Conservation (phyloP, 2,113 vertebrate species). For the Bostrychus sinensis region DNA sequence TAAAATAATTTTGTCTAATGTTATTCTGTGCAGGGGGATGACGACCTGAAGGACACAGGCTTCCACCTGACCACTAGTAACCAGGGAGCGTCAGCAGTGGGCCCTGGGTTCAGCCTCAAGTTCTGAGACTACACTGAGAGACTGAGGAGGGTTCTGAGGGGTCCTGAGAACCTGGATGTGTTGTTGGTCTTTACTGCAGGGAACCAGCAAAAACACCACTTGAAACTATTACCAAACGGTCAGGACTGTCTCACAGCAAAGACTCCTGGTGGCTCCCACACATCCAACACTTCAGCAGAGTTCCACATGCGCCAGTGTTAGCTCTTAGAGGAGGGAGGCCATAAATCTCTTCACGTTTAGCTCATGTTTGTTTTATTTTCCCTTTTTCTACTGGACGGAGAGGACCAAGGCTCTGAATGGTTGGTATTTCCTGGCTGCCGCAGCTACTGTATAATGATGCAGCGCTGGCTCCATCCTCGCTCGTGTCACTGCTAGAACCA, state of each 20-base stretch:
- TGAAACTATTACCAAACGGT: conserved; percentile 43
- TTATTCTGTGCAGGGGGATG: conserved; percentile 84
- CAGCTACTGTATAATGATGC: conserved; percentile 70
- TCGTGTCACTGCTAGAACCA: conserved; percentile 42
- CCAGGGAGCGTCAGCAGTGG: conserved; percentile 93
- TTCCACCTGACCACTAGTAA: conserved; percentile 96
- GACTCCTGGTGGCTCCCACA: conserved; percentile 41
- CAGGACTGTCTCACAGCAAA: conserved; percentile 64
- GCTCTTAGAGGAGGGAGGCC: conserved; percentile 21
- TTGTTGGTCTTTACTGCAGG: conserved; percentile 25
- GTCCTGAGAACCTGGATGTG: conserved; percentile 19
- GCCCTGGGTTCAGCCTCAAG: conserved; percentile 97
- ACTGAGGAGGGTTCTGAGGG: not conserved
- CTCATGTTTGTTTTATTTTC: conserved; percentile 52
- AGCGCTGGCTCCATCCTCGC: conserved; percentile 42
- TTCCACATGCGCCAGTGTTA: conserved; percentile 22
- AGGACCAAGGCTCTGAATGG: conserved; percentile 59
- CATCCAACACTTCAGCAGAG: conserved; percentile 15
- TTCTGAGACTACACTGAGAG: conserved; percentile 77
- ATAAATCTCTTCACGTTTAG: conserved; percentile 41
- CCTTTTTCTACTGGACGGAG: conserved; percentile 43
- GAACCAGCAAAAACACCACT: conserved; percentile 30
- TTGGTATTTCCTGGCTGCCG: conserved; percentile 62
- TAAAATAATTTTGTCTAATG: not conserved
- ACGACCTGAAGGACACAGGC: conserved; percentile 93